A percentile compares a stretch with the other conserved stretches of the same genome.
Conservation (phyloP, 2,888 invertebrate species). For the Hymenopus coronatus region DNA sequence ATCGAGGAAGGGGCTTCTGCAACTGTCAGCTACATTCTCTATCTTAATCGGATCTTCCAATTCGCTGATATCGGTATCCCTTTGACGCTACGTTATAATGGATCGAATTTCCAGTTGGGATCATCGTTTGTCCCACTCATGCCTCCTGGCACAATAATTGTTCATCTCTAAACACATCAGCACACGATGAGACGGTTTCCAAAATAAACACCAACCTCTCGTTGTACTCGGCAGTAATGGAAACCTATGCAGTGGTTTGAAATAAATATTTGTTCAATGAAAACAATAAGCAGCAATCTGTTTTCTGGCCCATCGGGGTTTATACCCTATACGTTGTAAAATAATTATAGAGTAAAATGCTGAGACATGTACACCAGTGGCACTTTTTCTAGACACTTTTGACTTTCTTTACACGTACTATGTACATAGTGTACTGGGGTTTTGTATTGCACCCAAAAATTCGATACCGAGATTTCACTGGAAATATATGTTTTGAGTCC, state of each 20-base stretch:
- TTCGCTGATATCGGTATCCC: neutral
- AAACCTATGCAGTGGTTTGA: neutral
- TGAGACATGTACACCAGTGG: too few species aligned
- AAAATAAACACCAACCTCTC: neutral
- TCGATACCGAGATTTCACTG: too few species aligned
- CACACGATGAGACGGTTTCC: neutral
- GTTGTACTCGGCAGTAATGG: neutral
- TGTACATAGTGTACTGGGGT: too few species aligned
- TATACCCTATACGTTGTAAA: too few species aligned
- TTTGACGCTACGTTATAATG: neutral
- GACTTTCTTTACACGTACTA: too few species aligned
- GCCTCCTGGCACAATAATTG: neutral
- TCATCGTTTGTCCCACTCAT: neutral
- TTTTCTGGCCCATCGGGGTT: too few species aligned
- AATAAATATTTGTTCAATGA: too few species aligned
- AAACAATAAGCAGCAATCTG: too few species aligned
- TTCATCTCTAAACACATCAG: neutral
- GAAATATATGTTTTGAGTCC: too few species aligned
- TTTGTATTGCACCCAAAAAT: too few species aligned
- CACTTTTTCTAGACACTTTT: too few species aligned
- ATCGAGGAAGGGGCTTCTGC: neutral
- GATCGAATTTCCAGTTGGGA: neutral
- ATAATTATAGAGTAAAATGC: too few species aligned
- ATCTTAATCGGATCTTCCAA: neutral
- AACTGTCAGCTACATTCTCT: neutral